These are phyloP conservation scores for Tragulus kanchil DNA, from an alignment of 2,113 vertebrate species.

Conservation along the genomic window DNA sequence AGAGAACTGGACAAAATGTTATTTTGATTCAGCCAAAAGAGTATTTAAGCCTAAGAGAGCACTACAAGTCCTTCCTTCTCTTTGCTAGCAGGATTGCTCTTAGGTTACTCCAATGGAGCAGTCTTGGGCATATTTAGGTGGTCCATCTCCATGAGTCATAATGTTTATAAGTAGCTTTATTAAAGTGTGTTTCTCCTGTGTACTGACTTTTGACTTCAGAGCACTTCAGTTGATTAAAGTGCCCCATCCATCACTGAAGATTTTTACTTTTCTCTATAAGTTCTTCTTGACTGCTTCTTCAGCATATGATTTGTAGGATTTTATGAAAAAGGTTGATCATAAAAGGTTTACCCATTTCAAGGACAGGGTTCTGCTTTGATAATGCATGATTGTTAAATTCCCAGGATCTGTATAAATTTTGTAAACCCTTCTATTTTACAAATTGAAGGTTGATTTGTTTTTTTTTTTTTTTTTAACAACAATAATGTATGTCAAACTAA, in stretches of 20 bases:
- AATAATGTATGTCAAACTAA: background rate
- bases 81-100: background rate
- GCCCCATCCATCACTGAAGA: slow-evolving; percentile 42
- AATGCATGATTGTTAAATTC: background rate
- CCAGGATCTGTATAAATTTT: background rate
- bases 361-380: background rate
- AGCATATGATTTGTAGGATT: background rate
- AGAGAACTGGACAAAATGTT: background rate
- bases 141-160: background rate
- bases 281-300: slow-evolving; percentile 63
- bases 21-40: background rate
- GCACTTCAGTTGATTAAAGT: slow-evolving; percentile 57
- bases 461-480: background rate
- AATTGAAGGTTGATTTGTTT: background rate
- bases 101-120: background rate
- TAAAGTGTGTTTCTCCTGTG: background rate
- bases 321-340: no score
- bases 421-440: background rate
- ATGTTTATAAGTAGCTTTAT: background rate
- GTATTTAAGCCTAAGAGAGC: slow-evolving; percentile 20
- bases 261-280: slow-evolving; percentile 49
- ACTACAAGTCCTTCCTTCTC: background rate
- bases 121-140: background rate
- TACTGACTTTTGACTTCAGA: background rate
- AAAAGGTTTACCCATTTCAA: background rate